Percentiles rank a stretch among this genome's conserved stretches.
phyloP scores from a whole-genome alignment of 2,888 invertebrate species.

The Argyra leucocephala region DNA sequence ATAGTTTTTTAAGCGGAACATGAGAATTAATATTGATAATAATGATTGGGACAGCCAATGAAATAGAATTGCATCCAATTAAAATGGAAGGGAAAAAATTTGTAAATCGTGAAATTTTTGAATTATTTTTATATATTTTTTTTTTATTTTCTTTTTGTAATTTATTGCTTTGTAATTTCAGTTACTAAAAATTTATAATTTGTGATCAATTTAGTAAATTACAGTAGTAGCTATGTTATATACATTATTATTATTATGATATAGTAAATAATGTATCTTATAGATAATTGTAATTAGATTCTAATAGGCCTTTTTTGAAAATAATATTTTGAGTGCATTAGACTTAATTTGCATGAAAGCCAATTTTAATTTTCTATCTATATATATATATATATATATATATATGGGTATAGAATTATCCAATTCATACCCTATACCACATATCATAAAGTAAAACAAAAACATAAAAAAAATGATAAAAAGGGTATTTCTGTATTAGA shows the following conservation, averaged over 20 bases:
- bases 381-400: neutral
- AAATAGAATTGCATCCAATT: too few relatives aligned
- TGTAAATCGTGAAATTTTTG: neutral
- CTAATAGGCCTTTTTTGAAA: neutral
- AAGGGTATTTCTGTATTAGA: too few relatives aligned
- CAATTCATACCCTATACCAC: neutral
- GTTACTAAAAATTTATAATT: neutral
- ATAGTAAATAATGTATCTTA: neutral
- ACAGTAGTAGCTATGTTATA: neutral
- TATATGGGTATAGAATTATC: neutral
- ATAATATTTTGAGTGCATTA: neutral
- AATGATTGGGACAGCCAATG: too few relatives aligned
- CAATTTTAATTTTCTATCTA: neutral
- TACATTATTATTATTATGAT: neutral
- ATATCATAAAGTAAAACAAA: too few relatives aligned
- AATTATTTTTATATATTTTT: neutral
- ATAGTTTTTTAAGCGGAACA: too few relatives aligned
- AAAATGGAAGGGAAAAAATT: too few relatives aligned
- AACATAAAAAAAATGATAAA: too few relatives aligned
- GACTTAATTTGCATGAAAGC: constrained; percentile 3
- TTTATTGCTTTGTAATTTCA: neutral
- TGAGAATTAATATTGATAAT: too few relatives aligned
- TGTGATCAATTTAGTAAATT: constrained; percentile 3
- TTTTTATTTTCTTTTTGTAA: neutral
- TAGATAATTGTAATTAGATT: neutral